Conservation (phyloP, 2,888 invertebrate genomes). For the Lathronympha strigana region DNA sequence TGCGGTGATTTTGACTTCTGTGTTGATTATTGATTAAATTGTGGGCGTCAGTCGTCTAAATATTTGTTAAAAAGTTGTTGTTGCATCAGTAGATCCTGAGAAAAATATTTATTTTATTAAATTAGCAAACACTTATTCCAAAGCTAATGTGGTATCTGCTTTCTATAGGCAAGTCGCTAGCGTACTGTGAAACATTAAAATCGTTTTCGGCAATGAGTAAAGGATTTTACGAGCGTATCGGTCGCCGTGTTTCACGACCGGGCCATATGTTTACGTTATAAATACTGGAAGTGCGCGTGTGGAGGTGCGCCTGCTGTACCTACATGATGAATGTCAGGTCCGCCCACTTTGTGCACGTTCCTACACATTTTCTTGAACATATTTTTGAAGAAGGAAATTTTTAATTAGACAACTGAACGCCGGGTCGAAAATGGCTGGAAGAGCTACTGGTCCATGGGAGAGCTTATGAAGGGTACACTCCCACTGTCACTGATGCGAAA, state of each 20-base stretch:
- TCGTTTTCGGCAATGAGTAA: conserved; percentile 24
- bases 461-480: not conserved
- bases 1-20: not conserved
- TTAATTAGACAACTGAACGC: conserved; percentile 7
- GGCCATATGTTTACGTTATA: conserved; percentile 80
- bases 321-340: conserved; percentile 69
- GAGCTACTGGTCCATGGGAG: not conserved
- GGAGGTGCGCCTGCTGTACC: conserved; percentile 60
- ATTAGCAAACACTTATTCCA: too few relatives aligned
- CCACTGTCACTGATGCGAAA: not conserved
- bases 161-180: not conserved
- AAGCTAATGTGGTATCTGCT: not conserved
- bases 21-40: too few relatives aligned
- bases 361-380: conserved; percentile 41
- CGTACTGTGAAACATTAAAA: not conserved
- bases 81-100: not conserved
- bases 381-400: conserved; percentile 19
- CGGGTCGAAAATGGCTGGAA: not conserved
- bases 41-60: not conserved
- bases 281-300: conserved; percentile 64
- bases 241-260: conserved; percentile 60
- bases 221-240: conserved; percentile 52
- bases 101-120: too few relatives aligned
- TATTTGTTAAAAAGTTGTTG: not conserved
- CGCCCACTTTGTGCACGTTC: conserved; percentile 64